Base-by-base conservation (phyloP, 2,797 vertebrate species). In the Sebastolobus altivelis region DNA sequence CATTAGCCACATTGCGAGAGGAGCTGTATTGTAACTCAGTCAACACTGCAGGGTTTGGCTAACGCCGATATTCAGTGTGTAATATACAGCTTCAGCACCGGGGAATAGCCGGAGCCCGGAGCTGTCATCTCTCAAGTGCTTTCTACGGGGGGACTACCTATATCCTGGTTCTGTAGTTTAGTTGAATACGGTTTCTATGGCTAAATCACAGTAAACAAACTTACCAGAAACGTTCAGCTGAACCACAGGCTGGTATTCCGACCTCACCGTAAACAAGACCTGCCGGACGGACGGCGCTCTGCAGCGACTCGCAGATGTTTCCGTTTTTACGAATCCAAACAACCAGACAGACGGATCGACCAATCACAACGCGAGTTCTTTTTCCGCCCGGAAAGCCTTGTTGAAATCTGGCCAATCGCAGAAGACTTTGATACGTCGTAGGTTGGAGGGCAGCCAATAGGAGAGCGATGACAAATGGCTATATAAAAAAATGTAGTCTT, bases 61-160 rank as follows among this genome's bases (percentile, higher is more conserved):
- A 29, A 62, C 80, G 43, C 63, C 40, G 31, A 80, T 60, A 80
- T 52, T 70, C 82, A 79, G 55, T 46, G 49, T 40, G 55, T 40
- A 37, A 40, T 27, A 65, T 38, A 68, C 56, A 56, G 29, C 63
- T 52, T 72, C 29, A 16, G 16, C 1, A 33, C 92, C 94, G 85
- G 89, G 73, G 59, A 82, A 40, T 94, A 94, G 93, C 27, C 93
- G 70, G 40, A 90, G 89, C 93, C 93, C 18, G 4, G 74, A 90
- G 74, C 90, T 89, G 92, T 92, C 89, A 90, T 55, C 58, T 70
- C 37, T n/a, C 18, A 3, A 6, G 11, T 18, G 22, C 33, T 75
- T 10, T 72, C 37, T 3, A 0, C 0, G 2, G 0, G 2, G 0
- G 7, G 65, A 54, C 11, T 11, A 6, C 8, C 4, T 16, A 20